Conservation (phyloP, 2,888 invertebrate species). For the Eurois occulta region DNA sequence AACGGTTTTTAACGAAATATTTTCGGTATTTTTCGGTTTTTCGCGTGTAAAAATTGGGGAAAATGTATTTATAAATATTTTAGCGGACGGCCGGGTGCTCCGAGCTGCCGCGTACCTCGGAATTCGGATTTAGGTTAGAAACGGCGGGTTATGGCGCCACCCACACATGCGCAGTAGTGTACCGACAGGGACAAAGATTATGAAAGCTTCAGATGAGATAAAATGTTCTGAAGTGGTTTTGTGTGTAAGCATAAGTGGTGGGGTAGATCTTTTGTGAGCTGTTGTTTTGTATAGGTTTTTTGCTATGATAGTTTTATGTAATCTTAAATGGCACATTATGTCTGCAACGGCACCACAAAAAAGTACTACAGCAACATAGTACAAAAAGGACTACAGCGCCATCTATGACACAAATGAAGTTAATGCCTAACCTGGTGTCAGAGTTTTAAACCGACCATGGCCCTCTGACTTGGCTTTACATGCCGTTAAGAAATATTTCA, state of each 20-base stretch:
- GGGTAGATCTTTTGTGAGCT: background rate
- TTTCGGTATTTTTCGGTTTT: conserved; percentile 41
- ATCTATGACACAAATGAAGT: too few species aligned
- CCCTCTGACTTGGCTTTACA: too few species aligned
- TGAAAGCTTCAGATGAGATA: conserved; percentile 40
- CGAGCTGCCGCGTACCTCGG: conserved; percentile 78
- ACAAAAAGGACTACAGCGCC: too few species aligned
- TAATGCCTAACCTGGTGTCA: too few species aligned
- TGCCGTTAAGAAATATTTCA: too few species aligned
- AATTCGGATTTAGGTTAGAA: conserved; percentile 90
- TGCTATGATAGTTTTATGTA: background rate
- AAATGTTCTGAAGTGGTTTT: conserved; percentile 19
- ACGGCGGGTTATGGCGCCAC: conserved; percentile 86
- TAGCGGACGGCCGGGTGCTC: conserved; percentile 83
- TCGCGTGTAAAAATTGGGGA: conserved; percentile 53
- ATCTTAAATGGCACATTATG: too few species aligned
- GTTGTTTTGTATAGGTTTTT: background rate
- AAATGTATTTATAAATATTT: conserved; percentile 86
- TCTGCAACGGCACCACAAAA: too few species aligned
- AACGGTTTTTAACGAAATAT: conserved; percentile 75
- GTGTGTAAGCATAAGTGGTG: conserved; percentile 19
- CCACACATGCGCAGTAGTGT: conserved; percentile 84
- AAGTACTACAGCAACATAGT: too few species aligned
- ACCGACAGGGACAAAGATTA: conserved; percentile 79
- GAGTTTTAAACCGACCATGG: too few species aligned